Conservation (phyloP, 2,797 vertebrate genomes). For the Eospalax fontanierii region DNA sequence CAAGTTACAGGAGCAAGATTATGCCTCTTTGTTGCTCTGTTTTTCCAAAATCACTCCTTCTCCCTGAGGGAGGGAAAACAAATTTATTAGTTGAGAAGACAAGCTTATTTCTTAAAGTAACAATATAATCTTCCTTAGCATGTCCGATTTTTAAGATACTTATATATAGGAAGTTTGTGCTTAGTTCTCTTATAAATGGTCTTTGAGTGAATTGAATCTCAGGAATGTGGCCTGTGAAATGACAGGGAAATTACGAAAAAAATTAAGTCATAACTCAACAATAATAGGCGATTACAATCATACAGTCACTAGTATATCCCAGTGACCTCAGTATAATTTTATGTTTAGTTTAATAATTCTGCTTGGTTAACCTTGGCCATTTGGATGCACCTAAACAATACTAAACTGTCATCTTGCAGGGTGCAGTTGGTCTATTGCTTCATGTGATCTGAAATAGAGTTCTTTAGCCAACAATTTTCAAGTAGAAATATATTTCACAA, state of each 20-base stretch:
- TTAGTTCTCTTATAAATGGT: background rate
- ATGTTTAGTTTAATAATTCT: conserved; percentile 43
- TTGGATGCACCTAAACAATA: conserved; percentile 20
- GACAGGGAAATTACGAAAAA: conserved; percentile 50
- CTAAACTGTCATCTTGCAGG: background rate
- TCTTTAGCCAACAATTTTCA: conserved; percentile 5
- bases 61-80: conserved; percentile 84
- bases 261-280: conserved; percentile 57
- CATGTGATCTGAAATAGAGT: conserved; percentile 41
- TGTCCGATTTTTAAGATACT: conserved; percentile 13
- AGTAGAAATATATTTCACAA: background rate
- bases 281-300: conserved; percentile 48
- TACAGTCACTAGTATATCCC: conserved; percentile 5
- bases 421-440: background rate
- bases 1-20: conserved; percentile 73
- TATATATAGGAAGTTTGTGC: conserved; percentile 45
- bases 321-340: conserved; percentile 4
- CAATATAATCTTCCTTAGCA: background rate
- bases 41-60: conserved; percentile 61
- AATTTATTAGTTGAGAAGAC: conserved; percentile 68
- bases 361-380: conserved; percentile 51
- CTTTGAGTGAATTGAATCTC: conserved; percentile 62
- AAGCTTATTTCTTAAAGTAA: conserved; percentile 59
- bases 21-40: conserved; percentile 45
- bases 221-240: conserved; percentile 56